Base-by-base conservation (phyloP, 2,888 invertebrate genomes). In the Eupithecia centaureata region DNA sequence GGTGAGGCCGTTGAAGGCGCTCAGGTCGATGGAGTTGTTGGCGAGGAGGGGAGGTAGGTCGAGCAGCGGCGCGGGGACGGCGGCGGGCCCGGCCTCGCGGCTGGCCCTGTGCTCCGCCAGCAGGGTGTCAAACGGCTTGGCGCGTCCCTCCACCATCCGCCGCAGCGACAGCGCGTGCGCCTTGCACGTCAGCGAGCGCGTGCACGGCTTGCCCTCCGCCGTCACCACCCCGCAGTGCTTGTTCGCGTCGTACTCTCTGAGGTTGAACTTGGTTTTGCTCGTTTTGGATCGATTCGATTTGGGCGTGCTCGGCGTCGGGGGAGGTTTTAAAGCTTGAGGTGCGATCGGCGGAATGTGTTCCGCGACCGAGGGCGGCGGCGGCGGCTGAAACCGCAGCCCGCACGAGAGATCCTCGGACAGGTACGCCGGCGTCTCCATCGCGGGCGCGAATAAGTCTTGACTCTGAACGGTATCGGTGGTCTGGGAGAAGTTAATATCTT, bases 181-280 rank as follows among this genome's bases (percentile, higher is more conserved):
- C 81, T 95, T 95, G 79, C 95, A 96, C 54, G 97, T 97, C 65
- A 97, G 94, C 25, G 97, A 97, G 69, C 97, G 92, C 61, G 97
- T 96, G 85, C 97, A 97, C 0, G 96, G 96, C 78, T 95, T 95
- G 72, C 94, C 95, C 74, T 96, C 96, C 1, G 94, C 94, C 64
- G 94, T 95, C 76, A 95, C 88, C 18, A 97, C 97, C 2, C 97
- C 97, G 85, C 97, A 97, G 83, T 97, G 97, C 76, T 96, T 95
- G 83, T 97, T 96, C 22, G 97, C 95, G 86, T 97, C 96, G 88
- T 96, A 97, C 82, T 96, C 96, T 70, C 96, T 93, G 72, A 94
- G 91, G 75, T 88, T 89, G 76, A 90, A 89, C 78, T 93, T 93
- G 68, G 89, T 86, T 79, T 92, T 93, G 79, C 85, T 86, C 38